phyloP scores from a whole-genome alignment of 2,113 vertebrate species.

The Carollia perspicillata region DNA sequence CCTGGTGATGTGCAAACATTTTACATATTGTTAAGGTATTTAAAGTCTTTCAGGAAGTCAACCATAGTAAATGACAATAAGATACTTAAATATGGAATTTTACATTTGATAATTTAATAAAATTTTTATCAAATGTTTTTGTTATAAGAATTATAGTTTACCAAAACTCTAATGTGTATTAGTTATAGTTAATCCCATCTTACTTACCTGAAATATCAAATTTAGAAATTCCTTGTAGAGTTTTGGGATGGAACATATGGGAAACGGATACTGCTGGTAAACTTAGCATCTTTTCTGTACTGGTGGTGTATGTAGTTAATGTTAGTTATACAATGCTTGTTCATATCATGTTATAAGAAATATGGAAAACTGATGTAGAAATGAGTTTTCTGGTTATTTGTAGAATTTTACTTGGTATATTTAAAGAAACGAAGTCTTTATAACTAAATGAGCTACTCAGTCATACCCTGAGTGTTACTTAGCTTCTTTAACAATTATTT shows the following conservation, averaged over 20 bases:
- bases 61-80: background rate
- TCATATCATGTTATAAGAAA: background rate
- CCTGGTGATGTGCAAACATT: background rate
- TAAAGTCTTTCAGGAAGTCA: background rate
- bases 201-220: background rate
- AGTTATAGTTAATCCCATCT: background rate
- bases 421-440: background rate
- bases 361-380: background rate
- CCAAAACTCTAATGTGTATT: background rate
- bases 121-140: background rate
- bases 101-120: background rate
- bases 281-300: background rate
- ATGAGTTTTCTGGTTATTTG: background rate
- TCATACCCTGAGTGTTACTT: background rate
- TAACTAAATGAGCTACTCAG: background rate
- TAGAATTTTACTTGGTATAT: constrained; percentile 1
- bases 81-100: background rate
- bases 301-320: background rate
- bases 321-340: background rate
- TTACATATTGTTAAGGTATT: constrained; percentile 19
- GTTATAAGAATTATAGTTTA: background rate
- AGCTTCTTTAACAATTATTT: background rate
- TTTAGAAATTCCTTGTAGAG: background rate
- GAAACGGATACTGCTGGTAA: background rate
- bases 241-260: background rate